These are phyloP conservation scores for Phthorimaea operculella DNA, from an alignment of 1,140 invertebrate genomes.

Conservation along the genomic window DNA sequence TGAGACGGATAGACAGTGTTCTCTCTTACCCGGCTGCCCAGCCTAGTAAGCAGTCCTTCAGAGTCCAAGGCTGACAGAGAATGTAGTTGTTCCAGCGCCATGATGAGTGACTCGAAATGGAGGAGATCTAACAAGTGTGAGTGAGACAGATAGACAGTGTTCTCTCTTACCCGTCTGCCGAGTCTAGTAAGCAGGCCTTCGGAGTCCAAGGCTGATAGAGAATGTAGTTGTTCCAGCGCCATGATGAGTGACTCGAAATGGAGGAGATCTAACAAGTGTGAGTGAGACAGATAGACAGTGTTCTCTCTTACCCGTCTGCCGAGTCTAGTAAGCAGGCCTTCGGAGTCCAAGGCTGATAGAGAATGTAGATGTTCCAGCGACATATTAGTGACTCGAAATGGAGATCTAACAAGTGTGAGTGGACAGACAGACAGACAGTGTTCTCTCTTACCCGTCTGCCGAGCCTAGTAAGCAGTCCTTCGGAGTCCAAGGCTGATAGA, in stretches of 20 bases:
- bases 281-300: too few relatives aligned
- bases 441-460: constrained; percentile 79
- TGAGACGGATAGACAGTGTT: too few relatives aligned
- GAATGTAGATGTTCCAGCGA: constrained; percentile 98
- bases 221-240: constrained; percentile 97
- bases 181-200: constrained; percentile 95
- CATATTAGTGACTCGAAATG: too few relatives aligned
- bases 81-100: constrained; percentile 97
- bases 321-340: constrained; percentile 93
- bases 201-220: constrained; percentile 95
- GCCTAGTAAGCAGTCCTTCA: constrained; percentile 92
- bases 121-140: too few relatives aligned
- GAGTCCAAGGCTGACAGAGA: constrained; percentile 97
- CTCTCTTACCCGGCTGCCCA: constrained; percentile 85
- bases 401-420: too few relatives aligned
- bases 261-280: too few relatives aligned
- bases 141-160: too few relatives aligned
- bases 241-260: too few relatives aligned
- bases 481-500: constrained; percentile 95
- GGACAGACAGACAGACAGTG: too few relatives aligned
- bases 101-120: too few relatives aligned
- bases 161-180: constrained; percentile 82
- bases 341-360: constrained; percentile 95
- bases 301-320: constrained; percentile 84
- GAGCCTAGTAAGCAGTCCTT: constrained; percentile 93